A percentile compares a stretch with the other conserved stretches of the same genome.
Conservation (phyloP, 1,140 invertebrate genomes). For the Ptiloglossa arizonensis region DNA sequence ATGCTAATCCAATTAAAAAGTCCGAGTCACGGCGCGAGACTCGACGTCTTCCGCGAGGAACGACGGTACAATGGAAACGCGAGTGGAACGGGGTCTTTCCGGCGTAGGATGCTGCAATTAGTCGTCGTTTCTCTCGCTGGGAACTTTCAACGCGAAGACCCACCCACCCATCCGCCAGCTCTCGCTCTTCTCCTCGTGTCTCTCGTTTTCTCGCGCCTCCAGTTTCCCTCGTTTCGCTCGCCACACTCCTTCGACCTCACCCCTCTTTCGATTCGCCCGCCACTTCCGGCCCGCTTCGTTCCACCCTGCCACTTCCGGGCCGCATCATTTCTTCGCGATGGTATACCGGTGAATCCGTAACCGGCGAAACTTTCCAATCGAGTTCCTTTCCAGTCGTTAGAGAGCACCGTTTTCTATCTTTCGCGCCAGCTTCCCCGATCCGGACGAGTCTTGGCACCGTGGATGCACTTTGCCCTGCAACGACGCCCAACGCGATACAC, state of each 20-base stretch:
- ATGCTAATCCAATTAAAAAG: constrained; percentile 60
- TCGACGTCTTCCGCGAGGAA: not conserved
- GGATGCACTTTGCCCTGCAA: not conserved
- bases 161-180: no score
- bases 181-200: not conserved
- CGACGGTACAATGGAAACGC: constrained; percentile 31
- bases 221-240: no score
- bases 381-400: constrained; percentile 18
- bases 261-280: no score
- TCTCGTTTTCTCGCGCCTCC: constrained; percentile 2
- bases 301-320: not conserved
- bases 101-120: constrained; percentile 49
- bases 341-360: constrained; percentile 26
- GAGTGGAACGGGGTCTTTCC: constrained; percentile 24
- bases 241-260: no score
- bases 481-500: not conserved
- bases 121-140: constrained; percentile 23
- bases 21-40: not conserved
- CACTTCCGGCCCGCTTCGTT: not conserved
- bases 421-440: not conserved
- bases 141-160: constrained; percentile 15
- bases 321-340: not conserved
- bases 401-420: not conserved
- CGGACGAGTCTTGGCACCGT: no score
- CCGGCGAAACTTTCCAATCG: constrained; percentile 25